Conservation (phyloP, 1,140 invertebrate genomes). For the Drosophila parabipectinata region DNA sequence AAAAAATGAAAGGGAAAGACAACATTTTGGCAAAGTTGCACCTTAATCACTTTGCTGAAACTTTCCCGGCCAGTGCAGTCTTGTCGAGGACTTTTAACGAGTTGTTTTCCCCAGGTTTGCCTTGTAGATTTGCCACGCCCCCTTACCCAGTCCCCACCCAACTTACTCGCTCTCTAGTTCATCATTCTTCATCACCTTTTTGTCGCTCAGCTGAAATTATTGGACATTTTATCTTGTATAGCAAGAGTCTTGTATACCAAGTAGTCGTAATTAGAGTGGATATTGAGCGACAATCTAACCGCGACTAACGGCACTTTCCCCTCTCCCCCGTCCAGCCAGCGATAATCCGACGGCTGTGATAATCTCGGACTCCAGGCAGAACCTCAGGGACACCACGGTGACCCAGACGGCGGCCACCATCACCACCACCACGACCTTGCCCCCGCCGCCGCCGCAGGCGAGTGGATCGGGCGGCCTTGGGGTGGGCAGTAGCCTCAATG, state of each 20-base stretch:
- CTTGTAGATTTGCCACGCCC: constrained; percentile 23
- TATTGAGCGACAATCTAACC: constrained; percentile 31
- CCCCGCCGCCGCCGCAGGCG: constrained; percentile 52
- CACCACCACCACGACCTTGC: constrained; percentile 65
- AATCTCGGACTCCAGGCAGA: constrained; percentile 83
- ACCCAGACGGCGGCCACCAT: constrained; percentile 72
- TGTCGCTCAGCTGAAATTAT: constrained; percentile 45
- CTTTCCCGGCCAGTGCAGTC: constrained; percentile 43
- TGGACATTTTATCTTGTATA: constrained; percentile 40
- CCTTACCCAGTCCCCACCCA: neutral
- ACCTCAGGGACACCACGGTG: constrained; percentile 81
- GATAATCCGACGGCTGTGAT: constrained; percentile 83
- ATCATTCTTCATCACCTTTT: constrained; percentile 32
- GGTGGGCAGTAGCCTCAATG: constrained; percentile 40
- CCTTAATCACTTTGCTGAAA: constrained; percentile 49
- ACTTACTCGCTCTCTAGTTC: constrained; percentile 2
- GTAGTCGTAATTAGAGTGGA: constrained; percentile 39
- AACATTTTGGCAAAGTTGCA: constrained; percentile 51
- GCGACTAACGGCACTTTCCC: constrained; percentile 20
- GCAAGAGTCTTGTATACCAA: constrained; percentile 29
- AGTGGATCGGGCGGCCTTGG: constrained; percentile 38
- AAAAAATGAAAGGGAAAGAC: constrained; percentile 17
- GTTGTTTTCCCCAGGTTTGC: constrained; percentile 51
- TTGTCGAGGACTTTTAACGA: constrained; percentile 54
- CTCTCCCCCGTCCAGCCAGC: constrained; percentile 55